Evolutionary conservation across 2,888 invertebrate species (phyloP), one percentile per base, ranked within the genome.

Genomic region (Encarsia formosa): DNA sequence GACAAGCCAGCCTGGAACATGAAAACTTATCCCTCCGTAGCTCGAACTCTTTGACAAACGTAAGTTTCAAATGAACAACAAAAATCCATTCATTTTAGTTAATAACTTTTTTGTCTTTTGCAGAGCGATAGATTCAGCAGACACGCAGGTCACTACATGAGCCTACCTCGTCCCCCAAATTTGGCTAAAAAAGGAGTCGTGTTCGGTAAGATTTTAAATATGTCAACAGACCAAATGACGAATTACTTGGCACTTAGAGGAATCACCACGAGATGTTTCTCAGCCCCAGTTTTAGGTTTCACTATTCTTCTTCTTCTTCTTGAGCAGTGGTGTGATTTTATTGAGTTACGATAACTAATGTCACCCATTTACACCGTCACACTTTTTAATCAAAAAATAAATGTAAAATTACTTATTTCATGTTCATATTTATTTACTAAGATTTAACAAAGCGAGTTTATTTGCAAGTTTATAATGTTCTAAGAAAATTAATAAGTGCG

Each of bases 211-310:
- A 65, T 66, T 64, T 62, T 64, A 52, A 62, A 65, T 60, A 45
- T 61, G 50, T 62, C 60, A 46, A 64, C 63, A 49, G 8, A 29
- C 13, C 69, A 69, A 58, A 64, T 66, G 37, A 69, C 65, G 45
- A 65, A 69, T 57, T 69, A 68, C 53, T 63, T 71, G 67, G 73
- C 76, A 74, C 65, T 76, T 71, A 69, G 76, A 79, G 77, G 81
- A 78, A 66, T 78, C 78, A 78, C 81, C 79, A 77, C 83, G 70
- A 82, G 84, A 78, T 90, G 91, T 77, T 87, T 85, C 70, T 92
- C 92, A 69, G 91, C 92, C 74, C 93, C 93, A 69, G 91, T 91
- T 79, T 79, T 94, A 91, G 92, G 92, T n/a, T n/a, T n/a, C n/a
- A n/a, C n/a, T n/a, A n/a, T n/a, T n/a, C n/a, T n/a, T n/a, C n/a